phyloP scores from a whole-genome alignment of 2,888 invertebrate species.

The Pristionchus arcanus region DNA sequence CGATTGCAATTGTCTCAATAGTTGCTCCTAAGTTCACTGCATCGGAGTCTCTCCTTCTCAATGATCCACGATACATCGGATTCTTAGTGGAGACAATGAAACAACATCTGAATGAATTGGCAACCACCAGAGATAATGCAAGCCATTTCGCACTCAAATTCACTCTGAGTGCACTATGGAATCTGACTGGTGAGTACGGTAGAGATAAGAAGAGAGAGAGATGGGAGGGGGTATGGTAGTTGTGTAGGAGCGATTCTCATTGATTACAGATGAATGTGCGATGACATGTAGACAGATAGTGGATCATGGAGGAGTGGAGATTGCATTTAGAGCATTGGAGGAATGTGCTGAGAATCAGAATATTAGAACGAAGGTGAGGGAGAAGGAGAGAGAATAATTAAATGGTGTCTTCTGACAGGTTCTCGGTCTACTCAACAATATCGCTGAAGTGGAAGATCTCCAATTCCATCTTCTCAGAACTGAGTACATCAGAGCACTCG shows the following conservation, averaged over 20 bases:
- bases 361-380: conserved; percentile 87
- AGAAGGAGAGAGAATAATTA: background rate
- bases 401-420: conserved; percentile 67
- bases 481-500: conserved; percentile 81
- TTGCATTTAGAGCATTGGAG: conserved; percentile 85
- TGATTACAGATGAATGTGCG: conserved; percentile 85
- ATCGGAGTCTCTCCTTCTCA: conserved; percentile 85
- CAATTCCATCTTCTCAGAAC: conserved; percentile 83
- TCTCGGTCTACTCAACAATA: conserved; percentile 83
- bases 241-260: background rate
- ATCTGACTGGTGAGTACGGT: conserved; percentile 84
- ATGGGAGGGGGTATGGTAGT: background rate
- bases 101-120: conserved; percentile 81
- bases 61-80: conserved; percentile 85
- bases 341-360: conserved; percentile 83
- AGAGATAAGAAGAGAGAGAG: background rate
- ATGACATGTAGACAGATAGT: conserved; percentile 86
- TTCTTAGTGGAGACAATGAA: conserved; percentile 85
- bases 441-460: conserved; percentile 86
- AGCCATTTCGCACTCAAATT: conserved; percentile 86
- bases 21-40: conserved; percentile 85
- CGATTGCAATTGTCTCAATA: conserved; percentile 88
- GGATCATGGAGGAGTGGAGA: conserved; percentile 85
- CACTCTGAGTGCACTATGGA: conserved; percentile 88
- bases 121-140: conserved; percentile 60